Conservation (phyloP, 2,888 invertebrate species). For the Drosophila seclusa region DNA sequence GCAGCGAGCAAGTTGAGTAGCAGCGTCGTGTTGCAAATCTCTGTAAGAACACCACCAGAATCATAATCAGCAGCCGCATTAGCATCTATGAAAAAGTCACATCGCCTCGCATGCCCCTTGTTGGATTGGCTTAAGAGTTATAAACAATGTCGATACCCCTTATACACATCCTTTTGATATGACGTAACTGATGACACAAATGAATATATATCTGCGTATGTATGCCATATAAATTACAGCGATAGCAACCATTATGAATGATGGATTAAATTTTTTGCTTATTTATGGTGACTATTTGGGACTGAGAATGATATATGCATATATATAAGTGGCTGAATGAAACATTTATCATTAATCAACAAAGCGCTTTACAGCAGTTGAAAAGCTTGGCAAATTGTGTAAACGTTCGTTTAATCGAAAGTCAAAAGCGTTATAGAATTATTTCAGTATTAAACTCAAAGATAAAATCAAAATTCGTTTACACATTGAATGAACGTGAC, state of each 20-base stretch:
- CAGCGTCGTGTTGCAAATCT: slow-evolving; percentile 91
- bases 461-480: background rate
- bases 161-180: background rate
- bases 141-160: background rate
- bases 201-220: background rate
- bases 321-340: slow-evolving; percentile 1
- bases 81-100: slow-evolving; percentile 21
- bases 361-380: background rate
- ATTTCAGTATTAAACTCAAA: background rate
- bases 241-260: slow-evolving; percentile 2
- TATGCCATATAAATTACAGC: background rate
- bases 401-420: background rate
- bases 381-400: slow-evolving; percentile 11
- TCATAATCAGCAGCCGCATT: slow-evolving; percentile 55
- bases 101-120: background rate
- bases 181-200: slow-evolving; percentile 4
- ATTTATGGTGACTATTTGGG: background rate
- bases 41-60: slow-evolving; percentile 85
- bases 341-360: slow-evolving; percentile 9
- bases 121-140: background rate
- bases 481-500: background rate
- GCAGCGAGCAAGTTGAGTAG: slow-evolving; percentile 92
- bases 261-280: background rate
- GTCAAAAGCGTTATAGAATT: background rate
- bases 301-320: slow-evolving; percentile 1